Evolutionary conservation across 2,888 invertebrate species (phyloP), one percentile per base, ranked within the genome.

Genomic region (Nowickia ferox): DNA sequence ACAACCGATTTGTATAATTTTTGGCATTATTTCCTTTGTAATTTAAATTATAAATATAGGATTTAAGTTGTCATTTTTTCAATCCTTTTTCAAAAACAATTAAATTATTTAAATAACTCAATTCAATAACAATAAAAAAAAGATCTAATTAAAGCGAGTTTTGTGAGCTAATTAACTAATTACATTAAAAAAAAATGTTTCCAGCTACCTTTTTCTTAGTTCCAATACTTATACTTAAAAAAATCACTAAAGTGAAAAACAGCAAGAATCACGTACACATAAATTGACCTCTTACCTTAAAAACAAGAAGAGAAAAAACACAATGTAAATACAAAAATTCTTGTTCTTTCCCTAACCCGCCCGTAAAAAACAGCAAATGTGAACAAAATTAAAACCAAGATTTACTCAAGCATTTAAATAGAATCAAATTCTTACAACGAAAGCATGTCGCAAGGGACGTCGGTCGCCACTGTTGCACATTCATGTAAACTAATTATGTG

Each of bases 401-500:
- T 66, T 80, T 86, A 87, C 79, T 88, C 83, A 88, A 87, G 89
- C 88, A 89, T 75, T 80, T 72, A 87, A 82, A 83, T 84, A 77
- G 84, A 88, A 87, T 88, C 87, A 87, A 87, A 88, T 88, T 87
- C 86, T 84, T 84, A 63, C 81, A 86, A 85, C 84, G 81, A 69
- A 86, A 86, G 61, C 69, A 82, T 69, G 86, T 65, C 75, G 69
- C 68, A 84, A 61, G 77, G 72, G 77, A 84, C 77, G 30, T 30
- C 30, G 79, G 30, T 30, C 30, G 79, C 75, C 82, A 77, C 71
- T 84, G 76, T 84, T 86, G 84, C 80, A 84, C 83, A 82, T 61
- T 71, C 59, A 78, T 87, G 84, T 84, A 90, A 90, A 88, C 87
- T 89, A 89, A 90, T 90, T 91, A 89, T 89, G 88, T 87, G 88